Conservation (phyloP, 2,113 vertebrate genomes). For the Thymallus thymallus region DNA sequence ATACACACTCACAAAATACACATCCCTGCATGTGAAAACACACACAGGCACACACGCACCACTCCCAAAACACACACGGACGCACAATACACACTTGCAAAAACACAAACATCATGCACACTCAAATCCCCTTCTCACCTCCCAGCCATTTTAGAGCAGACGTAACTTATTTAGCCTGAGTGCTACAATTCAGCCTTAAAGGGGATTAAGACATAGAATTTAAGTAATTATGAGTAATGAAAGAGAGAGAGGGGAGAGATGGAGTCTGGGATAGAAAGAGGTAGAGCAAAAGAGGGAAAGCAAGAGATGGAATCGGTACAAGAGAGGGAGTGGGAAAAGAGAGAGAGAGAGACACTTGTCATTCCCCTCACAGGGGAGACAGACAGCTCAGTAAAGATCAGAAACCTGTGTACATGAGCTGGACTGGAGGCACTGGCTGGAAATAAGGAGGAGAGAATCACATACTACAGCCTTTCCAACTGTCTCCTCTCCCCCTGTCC, state of each 20-base stretch:
- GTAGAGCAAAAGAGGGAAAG: neutral
- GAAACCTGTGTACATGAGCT: slow-evolving; percentile 57
- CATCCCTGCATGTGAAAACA: neutral
- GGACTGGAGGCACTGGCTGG: slow-evolving; percentile 46
- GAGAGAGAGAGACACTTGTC: slow-evolving; percentile 62
- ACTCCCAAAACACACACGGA: neutral
- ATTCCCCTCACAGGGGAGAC: slow-evolving; percentile 67
- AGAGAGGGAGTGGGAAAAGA: neutral
- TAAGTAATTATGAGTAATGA: slow-evolving; percentile 3
- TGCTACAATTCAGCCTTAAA: slow-evolving; percentile 10
- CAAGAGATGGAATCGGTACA: slow-evolving; percentile 33
- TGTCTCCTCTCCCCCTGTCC: neutral
- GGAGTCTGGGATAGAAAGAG: neutral
- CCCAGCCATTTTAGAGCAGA: slow-evolving; percentile 21
- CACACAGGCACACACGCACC: neutral
- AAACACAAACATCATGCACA: neutral
- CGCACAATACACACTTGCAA: neutral
- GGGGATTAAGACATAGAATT: neutral
- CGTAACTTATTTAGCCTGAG: slow-evolving; percentile 32
- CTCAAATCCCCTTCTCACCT: slow-evolving; percentile 9
- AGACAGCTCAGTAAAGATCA: slow-evolving; percentile 57
- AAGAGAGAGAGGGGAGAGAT: neutral
- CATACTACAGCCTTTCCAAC: slow-evolving; percentile 20
- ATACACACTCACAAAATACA: neutral
- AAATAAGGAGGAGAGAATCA: slow-evolving; percentile 42